Conservation (phyloP, 2,113 vertebrate genomes). For the Perca fluviatilis region DNA sequence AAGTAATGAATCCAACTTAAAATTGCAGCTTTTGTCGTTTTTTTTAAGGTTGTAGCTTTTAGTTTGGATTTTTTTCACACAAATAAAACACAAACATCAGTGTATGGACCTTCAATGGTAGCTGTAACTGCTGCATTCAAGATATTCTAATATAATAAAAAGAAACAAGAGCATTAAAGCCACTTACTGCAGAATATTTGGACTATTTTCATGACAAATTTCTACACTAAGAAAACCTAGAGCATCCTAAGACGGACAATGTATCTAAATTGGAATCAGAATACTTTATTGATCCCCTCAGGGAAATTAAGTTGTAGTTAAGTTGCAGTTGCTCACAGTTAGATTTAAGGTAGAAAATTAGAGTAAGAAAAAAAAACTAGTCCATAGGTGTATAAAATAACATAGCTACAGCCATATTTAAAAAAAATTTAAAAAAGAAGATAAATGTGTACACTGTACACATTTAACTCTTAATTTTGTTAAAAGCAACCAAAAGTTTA, state of each 20-base stretch:
- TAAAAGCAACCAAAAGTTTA: conserved; percentile 26
- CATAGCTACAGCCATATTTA: neutral
- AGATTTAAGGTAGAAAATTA: no score
- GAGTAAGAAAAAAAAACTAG: no score
- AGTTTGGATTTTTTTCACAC: neutral
- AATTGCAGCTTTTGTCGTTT: neutral
- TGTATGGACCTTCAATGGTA: neutral
- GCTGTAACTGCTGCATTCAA: conserved; percentile 9
- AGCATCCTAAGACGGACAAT: neutral
- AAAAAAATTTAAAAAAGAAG: neutral
- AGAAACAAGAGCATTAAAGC: conserved; percentile 8
- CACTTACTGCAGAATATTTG: neutral
- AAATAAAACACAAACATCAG: neutral
- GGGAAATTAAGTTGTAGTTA: no score
- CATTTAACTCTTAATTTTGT: neutral
- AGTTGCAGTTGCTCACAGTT: no score
- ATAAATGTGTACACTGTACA: neutral
- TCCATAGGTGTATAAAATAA: no score
- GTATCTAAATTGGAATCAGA: neutral
- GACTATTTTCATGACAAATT: neutral
- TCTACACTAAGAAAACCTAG: neutral
- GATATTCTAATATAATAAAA: conserved; percentile 1
- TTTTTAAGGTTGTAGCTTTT: neutral
- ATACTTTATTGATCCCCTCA: no score
- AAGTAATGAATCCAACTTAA: neutral